These are phyloP conservation scores for Hypsibius dujardini DNA, from an alignment of 1,140 invertebrate genomes.

Conservation along the genomic window DNA sequence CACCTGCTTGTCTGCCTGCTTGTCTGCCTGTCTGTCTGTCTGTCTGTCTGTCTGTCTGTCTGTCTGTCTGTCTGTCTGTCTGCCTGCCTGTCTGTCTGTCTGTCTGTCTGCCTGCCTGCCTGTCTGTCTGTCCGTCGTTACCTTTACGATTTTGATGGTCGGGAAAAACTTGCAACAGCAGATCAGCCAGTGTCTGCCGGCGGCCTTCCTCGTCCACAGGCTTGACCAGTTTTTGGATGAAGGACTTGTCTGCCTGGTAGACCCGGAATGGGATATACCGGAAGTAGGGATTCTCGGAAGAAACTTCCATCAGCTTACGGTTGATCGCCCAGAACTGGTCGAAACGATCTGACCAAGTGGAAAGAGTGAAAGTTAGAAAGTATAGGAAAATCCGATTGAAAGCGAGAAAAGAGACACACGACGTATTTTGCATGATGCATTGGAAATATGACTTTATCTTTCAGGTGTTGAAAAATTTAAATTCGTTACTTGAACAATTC, in stretches of 20 bases:
- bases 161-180: slow-evolving; percentile 28
- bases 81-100: too few species aligned
- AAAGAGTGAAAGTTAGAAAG: slow-evolving; percentile 15
- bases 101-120: too few species aligned
- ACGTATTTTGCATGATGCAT: too few species aligned
- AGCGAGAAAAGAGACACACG: slow-evolving; percentile 1
- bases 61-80: too few species aligned
- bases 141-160: slow-evolving; percentile 23
- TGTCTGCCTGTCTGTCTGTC: too few species aligned
- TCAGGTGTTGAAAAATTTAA: too few species aligned
- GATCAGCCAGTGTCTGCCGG: slow-evolving; percentile 27
- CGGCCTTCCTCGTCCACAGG: slow-evolving; percentile 31
- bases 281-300: slow-evolving; percentile 25
- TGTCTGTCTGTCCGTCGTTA: too few species aligned
- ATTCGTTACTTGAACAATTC: too few species aligned
- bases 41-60: too few species aligned
- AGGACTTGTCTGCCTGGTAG: slow-evolving; percentile 40
- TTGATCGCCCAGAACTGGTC: slow-evolving; percentile 98
- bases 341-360: slow-evolving; percentile 62
- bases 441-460: too few species aligned
- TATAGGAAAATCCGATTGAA: slow-evolving; percentile 17
- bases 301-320: slow-evolving; percentile 72
- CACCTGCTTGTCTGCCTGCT: too few species aligned
- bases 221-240: slow-evolving; percentile 32
- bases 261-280: slow-evolving; percentile 70